These are phyloP conservation scores for Alca torda DNA, from an alignment of 2,797 vertebrate species.

Conservation along the genomic window DNA sequence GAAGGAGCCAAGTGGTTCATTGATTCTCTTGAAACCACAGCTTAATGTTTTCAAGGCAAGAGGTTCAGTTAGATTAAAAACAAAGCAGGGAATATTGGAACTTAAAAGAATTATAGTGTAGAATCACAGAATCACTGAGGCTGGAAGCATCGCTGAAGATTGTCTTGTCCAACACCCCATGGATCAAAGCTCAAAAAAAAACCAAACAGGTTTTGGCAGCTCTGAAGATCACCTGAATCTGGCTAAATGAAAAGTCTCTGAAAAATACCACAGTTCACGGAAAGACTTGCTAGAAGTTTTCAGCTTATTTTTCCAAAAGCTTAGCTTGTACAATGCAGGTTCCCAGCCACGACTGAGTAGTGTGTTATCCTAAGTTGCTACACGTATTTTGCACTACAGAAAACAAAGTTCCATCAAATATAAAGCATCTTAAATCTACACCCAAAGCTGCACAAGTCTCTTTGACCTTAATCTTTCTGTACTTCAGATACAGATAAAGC, in stretches of 20 bases:
- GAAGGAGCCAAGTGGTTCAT: fast-evolving
- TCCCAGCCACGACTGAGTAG: fast-evolving
- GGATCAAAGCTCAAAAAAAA: background rate
- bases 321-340: background rate
- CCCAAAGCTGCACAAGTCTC: background rate
- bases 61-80: background rate
- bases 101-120: background rate
- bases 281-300: background rate
- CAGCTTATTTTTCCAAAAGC: background rate
- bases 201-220: background rate
- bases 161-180: background rate
- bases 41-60: background rate
- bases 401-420: background rate
- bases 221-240: background rate
- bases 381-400: background rate
- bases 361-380: background rate
- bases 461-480: background rate
- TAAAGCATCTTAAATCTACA: background rate
- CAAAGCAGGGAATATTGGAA: background rate
- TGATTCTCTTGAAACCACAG: background rate
- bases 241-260: background rate
- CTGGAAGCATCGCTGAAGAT: background rate
- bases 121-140: background rate
- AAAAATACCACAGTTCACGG: background rate
- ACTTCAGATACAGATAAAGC: background rate